phyloP scores from a whole-genome alignment of 1,140 invertebrate genomes.

The Pseudachorutes palmiensis region DNA sequence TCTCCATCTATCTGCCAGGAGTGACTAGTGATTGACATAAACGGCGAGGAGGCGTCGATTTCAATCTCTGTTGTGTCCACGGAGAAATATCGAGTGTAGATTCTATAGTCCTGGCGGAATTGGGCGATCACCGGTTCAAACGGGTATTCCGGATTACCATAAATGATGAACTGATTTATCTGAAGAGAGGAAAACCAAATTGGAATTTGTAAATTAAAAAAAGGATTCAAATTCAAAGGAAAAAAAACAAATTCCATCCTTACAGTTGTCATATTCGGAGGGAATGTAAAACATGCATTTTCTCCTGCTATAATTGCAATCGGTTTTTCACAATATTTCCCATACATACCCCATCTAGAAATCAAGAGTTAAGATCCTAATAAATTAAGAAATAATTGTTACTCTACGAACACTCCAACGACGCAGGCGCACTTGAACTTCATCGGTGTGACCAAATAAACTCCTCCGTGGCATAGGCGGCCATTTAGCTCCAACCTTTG shows the following conservation, averaged over 20 bases:
- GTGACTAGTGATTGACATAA: not conserved
- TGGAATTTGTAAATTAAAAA: not conserved
- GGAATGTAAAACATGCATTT: conserved; percentile 9
- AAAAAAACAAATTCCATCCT: not conserved
- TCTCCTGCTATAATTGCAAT: conserved; percentile 13
- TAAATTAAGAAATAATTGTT: conserved; percentile 1
- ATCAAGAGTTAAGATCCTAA: not conserved
- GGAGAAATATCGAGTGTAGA: conserved; percentile 1
- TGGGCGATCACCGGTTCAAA: conserved; percentile 16
- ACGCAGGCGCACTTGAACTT: conserved; percentile 18
- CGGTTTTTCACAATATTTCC: conserved; percentile 13
- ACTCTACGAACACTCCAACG: conserved; percentile 19
- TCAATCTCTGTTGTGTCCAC: not conserved
- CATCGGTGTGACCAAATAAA: not conserved
- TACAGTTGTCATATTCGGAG: not conserved
- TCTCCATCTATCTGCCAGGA: conserved; percentile 18
- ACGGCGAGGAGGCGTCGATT: conserved; percentile 12
- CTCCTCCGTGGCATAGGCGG: not conserved
- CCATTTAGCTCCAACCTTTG: not conserved
- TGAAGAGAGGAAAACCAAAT: not conserved
- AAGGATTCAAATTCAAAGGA: not conserved
- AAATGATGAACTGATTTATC: conserved; percentile 16
- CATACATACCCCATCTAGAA: conserved; percentile 22
- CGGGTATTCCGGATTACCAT: conserved; percentile 20
- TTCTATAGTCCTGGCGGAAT: conserved; percentile 3